These are phyloP conservation scores for Listrodromus nycthemerus DNA, from an alignment of 2,888 invertebrate genomes.

Conservation along the genomic window DNA sequence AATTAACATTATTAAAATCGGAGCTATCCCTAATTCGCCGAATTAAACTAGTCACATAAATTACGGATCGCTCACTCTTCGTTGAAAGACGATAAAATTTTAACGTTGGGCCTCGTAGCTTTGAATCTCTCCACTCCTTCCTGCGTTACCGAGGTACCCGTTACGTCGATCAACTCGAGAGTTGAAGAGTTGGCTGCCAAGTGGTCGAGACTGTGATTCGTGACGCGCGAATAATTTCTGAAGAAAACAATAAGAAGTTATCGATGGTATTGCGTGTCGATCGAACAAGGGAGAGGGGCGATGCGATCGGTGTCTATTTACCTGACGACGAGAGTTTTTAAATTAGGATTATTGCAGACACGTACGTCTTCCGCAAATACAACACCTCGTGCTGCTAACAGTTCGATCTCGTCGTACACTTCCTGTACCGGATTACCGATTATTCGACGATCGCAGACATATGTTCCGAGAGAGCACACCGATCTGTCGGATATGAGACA, in stretches of 20 bases:
- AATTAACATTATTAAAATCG: conserved; percentile 7
- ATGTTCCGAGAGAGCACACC: conserved; percentile 79
- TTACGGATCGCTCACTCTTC: conserved; percentile 54
- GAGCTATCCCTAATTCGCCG: neutral
- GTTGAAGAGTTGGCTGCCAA: conserved; percentile 87
- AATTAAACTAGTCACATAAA: conserved; percentile 5
- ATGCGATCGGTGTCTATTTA: conserved; percentile 62
- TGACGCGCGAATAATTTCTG: conserved; percentile 88
- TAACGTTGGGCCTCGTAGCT: conserved; percentile 86
- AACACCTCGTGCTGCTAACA: conserved; percentile 55
- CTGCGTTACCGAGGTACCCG: conserved; percentile 88
- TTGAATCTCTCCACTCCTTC: conserved; percentile 88
- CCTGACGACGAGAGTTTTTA: conserved; percentile 82
- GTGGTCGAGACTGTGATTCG: conserved; percentile 88
- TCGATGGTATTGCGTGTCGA: neutral
- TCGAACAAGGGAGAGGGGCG: neutral
- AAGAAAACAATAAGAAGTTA: conserved; percentile 67
- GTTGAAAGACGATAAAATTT: conserved; percentile 80
- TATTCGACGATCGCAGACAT: conserved; percentile 75
- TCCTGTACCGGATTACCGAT: conserved; percentile 73
- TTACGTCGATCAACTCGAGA: conserved; percentile 88
- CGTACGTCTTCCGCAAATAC: conserved; percentile 76
- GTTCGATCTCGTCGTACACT: conserved; percentile 60
- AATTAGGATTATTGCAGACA: conserved; percentile 79
- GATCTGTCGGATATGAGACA: conserved; percentile 79